Evolutionary conservation across 2,113 vertebrate species (phyloP).

Genomic region (Aramus guarauna): DNA sequence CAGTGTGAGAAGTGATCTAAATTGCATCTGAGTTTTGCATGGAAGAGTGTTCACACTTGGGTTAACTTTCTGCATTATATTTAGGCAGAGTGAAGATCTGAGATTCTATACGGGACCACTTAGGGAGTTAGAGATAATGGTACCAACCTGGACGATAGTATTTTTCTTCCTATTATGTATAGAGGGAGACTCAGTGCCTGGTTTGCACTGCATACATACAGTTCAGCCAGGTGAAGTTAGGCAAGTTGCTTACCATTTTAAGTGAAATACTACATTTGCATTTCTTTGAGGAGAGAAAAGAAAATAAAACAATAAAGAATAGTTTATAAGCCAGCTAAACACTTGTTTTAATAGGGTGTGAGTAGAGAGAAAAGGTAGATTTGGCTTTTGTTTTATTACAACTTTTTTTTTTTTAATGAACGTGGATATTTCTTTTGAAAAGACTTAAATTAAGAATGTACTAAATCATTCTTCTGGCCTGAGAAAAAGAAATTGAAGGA

Average conservation of each 20-base stretch:
- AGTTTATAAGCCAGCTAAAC: background rate
- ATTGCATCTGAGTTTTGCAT: background rate
- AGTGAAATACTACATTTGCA: background rate
- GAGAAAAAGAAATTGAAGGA: background rate
- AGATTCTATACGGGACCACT: background rate
- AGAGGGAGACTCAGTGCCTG: background rate
- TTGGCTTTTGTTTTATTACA: background rate
- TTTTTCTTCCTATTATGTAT: background rate
- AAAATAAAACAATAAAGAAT: background rate
- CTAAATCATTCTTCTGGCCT: background rate
- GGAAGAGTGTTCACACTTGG: background rate
- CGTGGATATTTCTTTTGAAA: background rate
- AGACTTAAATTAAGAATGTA: background rate
- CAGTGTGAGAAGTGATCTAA: background rate
- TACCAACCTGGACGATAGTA: background rate
- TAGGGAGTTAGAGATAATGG: background rate
- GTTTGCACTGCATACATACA: fast-evolving
- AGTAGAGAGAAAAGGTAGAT: background rate
- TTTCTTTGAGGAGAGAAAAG: background rate
- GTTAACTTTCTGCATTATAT: background rate
- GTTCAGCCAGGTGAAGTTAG: background rate
- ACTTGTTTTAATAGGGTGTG: background rate
- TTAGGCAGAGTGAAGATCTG: background rate
- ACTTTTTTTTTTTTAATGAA: background rate
- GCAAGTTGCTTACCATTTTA: background rate